phyloP scores from a whole-genome alignment of 2,797 vertebrate genomes.

The Tragelaphus oryx region DNA sequence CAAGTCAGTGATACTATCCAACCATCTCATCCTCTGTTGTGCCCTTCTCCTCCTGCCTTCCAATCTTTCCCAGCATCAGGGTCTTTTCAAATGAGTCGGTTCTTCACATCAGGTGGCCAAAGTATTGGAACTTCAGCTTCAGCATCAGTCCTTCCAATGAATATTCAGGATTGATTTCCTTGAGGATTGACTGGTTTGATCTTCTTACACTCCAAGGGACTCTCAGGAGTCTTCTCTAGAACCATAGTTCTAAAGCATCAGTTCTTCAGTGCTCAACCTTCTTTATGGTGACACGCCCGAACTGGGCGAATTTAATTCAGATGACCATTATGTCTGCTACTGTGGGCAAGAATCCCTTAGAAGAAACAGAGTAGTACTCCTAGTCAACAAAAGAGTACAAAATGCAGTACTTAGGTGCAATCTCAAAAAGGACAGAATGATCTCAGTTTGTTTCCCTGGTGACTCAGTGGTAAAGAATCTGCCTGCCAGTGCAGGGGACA shows the following conservation, averaged over 20 bases:
- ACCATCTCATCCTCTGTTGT: neutral
- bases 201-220: neutral
- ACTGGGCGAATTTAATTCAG: neutral
- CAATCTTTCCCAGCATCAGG: neutral
- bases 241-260: neutral
- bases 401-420: neutral
- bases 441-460: neutral
- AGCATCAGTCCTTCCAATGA: neutral
- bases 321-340: neutral
- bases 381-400: neutral
- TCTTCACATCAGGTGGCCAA: neutral
- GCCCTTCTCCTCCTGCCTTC: neutral
- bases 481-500: neutral
- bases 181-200: neutral
- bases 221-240: neutral
- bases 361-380: neutral
- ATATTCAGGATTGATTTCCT: neutral
- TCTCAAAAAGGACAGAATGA: neutral
- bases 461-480: neutral
- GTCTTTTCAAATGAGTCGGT: neutral
- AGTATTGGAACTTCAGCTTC: neutral
- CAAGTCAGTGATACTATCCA: neutral
- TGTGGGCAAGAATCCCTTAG: neutral
- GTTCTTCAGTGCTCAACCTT: neutral
- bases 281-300: neutral